phyloP scores from a whole-genome alignment of 2,888 invertebrate species.

The Silvanus unidentatus region DNA sequence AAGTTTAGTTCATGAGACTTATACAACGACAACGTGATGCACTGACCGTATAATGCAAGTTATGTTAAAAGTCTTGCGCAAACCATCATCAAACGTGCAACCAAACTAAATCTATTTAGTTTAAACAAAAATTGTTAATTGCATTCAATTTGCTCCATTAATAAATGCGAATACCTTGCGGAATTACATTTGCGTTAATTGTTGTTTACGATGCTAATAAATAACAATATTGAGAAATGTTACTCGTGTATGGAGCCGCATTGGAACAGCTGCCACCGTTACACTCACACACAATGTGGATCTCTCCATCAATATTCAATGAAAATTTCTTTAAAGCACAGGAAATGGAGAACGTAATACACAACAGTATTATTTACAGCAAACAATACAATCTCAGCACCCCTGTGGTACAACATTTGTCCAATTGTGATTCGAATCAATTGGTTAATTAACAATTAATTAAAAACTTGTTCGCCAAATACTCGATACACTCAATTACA shows the following conservation, averaged over 20 bases:
- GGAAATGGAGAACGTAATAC: slow-evolving; percentile 5
- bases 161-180: slow-evolving; percentile 11
- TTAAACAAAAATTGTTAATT: background rate
- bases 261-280: too few species aligned
- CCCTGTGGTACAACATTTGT: too few species aligned
- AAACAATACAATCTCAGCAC: too few species aligned
- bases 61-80: slow-evolving; percentile 6
- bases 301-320: too few species aligned
- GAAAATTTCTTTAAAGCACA: slow-evolving; percentile 1
- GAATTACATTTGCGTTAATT: slow-evolving; percentile 21
- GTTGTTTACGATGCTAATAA: slow-evolving; percentile 43
- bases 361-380: background rate
- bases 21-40: slow-evolving; percentile 28
- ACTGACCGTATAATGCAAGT: slow-evolving; percentile 47
- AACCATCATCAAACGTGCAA: background rate
- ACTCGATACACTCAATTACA: too few species aligned
- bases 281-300: too few species aligned
- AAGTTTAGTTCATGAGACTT: slow-evolving; percentile 32
- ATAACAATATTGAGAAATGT: background rate
- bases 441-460: too few species aligned
- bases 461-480: too few species aligned
- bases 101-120: background rate
- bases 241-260: background rate
- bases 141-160: background rate
- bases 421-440: too few species aligned